phyloP scores from a whole-genome alignment of 2,797 vertebrate species.

The Cossypha heuglini region DNA sequence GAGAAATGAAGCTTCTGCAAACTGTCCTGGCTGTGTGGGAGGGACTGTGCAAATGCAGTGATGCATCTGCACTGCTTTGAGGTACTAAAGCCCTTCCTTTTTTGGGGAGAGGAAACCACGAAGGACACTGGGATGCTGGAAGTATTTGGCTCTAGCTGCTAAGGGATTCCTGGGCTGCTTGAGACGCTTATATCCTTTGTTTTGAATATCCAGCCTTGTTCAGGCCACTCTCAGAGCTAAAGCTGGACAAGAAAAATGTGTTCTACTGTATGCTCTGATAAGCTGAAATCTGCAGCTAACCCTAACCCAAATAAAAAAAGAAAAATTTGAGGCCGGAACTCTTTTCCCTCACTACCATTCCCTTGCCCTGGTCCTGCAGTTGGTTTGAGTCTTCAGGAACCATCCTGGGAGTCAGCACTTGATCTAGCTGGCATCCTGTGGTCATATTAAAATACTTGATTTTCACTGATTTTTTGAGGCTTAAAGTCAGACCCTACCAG shows the following conservation, averaged over 20 bases:
- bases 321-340: too few species aligned
- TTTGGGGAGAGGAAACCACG: background rate
- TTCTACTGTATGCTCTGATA: background rate
- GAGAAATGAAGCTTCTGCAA: background rate
- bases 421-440: background rate
- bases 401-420: background rate
- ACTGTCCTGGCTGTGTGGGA: background rate
- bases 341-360: too few species aligned
- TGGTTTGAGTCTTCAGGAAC: background rate
- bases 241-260: background rate
- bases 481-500: background rate
- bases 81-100: background rate
- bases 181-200: rapidly evolving
- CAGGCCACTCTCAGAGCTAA: background rate
- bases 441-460: background rate
- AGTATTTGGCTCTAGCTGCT: background rate
- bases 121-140: background rate
- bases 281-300: background rate
- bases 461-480: background rate
- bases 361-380: background rate
- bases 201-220: background rate
- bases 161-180: background rate
- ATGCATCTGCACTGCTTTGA: background rate
- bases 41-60: background rate
- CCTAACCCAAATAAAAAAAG: too few species aligned